Evolutionary conservation across 1,140 invertebrate species (phyloP).

Genomic region (Drosophila ironensis): DNA sequence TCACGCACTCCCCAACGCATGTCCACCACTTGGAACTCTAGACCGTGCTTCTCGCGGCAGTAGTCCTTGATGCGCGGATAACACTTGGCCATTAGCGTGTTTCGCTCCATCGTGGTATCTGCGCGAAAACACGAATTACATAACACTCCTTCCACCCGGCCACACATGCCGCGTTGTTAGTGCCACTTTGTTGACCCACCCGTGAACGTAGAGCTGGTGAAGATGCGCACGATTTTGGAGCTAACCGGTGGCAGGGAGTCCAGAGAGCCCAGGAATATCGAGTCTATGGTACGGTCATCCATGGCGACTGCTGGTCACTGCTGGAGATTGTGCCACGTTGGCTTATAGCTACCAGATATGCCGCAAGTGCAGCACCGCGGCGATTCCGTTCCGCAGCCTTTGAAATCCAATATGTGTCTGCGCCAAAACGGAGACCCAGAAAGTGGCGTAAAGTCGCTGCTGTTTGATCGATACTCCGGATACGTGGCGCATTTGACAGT

Average conservation of each 20-base stretch:
- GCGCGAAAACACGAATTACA: conserved; percentile 51
- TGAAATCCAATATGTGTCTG: conserved; percentile 75
- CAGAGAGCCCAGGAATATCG: conserved; percentile 94
- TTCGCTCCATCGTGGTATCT: conserved; percentile 99
- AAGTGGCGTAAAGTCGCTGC: conserved; percentile 60
- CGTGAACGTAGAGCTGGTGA: conserved; percentile 99
- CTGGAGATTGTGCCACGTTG: conserved; percentile 2
- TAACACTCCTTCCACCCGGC: conserved; percentile 25
- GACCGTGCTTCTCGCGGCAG: conserved; percentile 97
- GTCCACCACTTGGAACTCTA: conserved; percentile 99
- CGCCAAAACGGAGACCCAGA: conserved; percentile 59
- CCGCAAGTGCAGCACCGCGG: conserved; percentile 17
- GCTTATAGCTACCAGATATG: conserved; percentile 1
- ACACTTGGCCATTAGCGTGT: conserved; percentile 98
- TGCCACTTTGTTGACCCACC: conserved; percentile 85
- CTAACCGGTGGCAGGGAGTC: conserved; percentile 95
- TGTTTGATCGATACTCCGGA: conserved; percentile 76
- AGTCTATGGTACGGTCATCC: conserved; percentile 94
- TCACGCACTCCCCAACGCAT: conserved; percentile 98
- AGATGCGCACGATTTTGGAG: conserved; percentile 99
- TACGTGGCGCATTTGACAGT: conserved; percentile 74
- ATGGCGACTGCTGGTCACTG: conserved; percentile 83
- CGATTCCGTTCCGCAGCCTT: conserved; percentile 34
- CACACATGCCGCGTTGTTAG: neutral
- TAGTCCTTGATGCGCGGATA: conserved; percentile 99